Evolutionary conservation across 2,888 invertebrate species (phyloP), one percentile per base, ranked within the genome.

Genomic region (Lapara coniferarum): DNA sequence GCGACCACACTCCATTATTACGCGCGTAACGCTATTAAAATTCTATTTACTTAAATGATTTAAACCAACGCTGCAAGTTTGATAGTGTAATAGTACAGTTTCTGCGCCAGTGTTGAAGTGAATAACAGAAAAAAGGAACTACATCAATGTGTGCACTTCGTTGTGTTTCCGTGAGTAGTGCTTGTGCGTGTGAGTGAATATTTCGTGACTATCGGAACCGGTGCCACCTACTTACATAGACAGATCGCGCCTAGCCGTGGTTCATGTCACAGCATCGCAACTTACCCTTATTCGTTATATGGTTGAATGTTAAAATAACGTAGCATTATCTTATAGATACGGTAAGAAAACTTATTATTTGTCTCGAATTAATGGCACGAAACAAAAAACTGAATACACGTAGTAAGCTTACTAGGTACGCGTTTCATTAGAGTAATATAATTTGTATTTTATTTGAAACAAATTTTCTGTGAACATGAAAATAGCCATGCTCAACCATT

Each of bases 111-210:
- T 59, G 55, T 55, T 59, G 37, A 51, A 63, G 59, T 72, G 66
- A 71, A 73, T 74, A 73, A 63, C 71, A 56, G 25, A 66, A 70
- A 66, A 72, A 73, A 19, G 19, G 10, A 55, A 8, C 66, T 53
- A 68, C 68, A 71, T 69, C 72, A 74, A 63, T 71, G 74, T 72
- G 71, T 63, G 59, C 59, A 52, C 19, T 46, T 71, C 73, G 67
- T 67, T 69, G 69, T 74, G 72, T 70, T 72, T 72, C 53, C 53
- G 75, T 77, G 73, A 69, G 69, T 70, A 53, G 67, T 72, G 75
- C 67, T 66, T 69, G 58, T 69, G 69, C 49, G 58, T 49, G 37
- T 57, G 72, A 70, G 75, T 72, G 72, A 70, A 77, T 74, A 75
- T 76, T 77, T 73, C 71, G 74, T 72, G 66, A 69, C 51, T 37